Evolutionary conservation across 1,140 invertebrate genomes (phyloP).

Genomic region (Propsilocerus akamusi): DNA sequence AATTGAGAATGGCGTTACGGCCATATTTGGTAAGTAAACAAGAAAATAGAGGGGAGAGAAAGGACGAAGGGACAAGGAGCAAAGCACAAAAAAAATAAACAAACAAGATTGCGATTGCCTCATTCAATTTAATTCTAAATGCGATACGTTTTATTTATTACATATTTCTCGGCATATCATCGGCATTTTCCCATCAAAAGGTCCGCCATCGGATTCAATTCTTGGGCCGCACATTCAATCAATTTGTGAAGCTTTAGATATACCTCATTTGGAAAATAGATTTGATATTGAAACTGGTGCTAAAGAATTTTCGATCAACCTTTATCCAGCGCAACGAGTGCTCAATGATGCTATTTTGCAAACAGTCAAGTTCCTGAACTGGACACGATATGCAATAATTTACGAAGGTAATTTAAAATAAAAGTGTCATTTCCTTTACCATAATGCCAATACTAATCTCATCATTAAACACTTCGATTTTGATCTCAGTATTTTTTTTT

Average conservation of each 20-base stretch:
- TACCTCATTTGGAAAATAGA: conserved; percentile 71
- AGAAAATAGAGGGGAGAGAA: too few relatives aligned
- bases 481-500: too few relatives aligned
- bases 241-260: conserved; percentile 71
- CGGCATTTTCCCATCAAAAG: too few relatives aligned
- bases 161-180: too few relatives aligned
- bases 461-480: too few relatives aligned
- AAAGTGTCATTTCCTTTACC: too few relatives aligned
- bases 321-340: conserved; percentile 69
- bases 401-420: conserved; percentile 76
- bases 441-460: too few relatives aligned
- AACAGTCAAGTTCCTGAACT: conserved; percentile 74
- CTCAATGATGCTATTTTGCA: conserved; percentile 74
- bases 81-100: too few relatives aligned
- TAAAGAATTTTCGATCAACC: conserved; percentile 74
- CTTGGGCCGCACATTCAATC: conserved; percentile 74
- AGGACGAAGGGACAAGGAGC: too few relatives aligned
- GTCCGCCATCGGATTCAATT: conserved; percentile 49
- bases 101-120: too few relatives aligned
- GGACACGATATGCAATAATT: conserved; percentile 83
- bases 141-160: too few relatives aligned
- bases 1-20: conserved; percentile 66
- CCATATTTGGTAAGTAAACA: conserved; percentile 62
- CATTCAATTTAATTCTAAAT: too few relatives aligned
- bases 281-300: conserved; percentile 43